Conservation (phyloP, 1,140 invertebrate genomes). For the Hypothenemus hampei region DNA sequence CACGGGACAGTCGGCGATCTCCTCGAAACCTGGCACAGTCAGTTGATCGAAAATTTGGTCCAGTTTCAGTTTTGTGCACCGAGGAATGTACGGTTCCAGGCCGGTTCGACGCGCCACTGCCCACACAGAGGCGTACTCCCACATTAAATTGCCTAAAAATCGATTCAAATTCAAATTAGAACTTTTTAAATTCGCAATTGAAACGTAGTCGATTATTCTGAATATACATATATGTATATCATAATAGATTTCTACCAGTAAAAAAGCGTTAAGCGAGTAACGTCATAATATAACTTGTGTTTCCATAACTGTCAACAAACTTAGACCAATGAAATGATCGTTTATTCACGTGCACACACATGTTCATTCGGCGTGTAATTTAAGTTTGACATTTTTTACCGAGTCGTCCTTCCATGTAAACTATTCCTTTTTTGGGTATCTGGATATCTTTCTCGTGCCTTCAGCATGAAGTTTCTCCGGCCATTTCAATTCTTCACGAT, state of each 20-base stretch:
- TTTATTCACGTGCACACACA: no score
- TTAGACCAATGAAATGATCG: no score
- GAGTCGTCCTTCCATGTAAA: neutral
- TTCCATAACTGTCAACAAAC: no score
- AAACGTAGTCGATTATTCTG: no score
- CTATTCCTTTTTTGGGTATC: conserved; percentile 1
- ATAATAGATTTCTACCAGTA: no score
- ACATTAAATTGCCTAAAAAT: conserved; percentile 57
- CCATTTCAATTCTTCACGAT: neutral
- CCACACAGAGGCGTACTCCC: conserved; percentile 60
- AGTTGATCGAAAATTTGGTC: conserved; percentile 52
- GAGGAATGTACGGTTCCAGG: conserved; percentile 54
- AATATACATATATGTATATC: no score
- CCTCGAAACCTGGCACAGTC: conserved; percentile 54
- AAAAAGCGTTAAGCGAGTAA: no score
- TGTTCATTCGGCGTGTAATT: no score
- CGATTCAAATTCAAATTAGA: no score
- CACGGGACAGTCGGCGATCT: conserved; percentile 53
- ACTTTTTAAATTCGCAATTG: no score
- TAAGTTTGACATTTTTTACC: no score
- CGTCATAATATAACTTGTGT: no score
- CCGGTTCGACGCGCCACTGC: conserved; percentile 53
- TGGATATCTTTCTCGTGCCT: neutral
- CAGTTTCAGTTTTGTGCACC: conserved; percentile 53
- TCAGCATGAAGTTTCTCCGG: neutral